Evolutionary conservation across 2,888 invertebrate genomes (phyloP), one percentile per base, ranked within the genome.

Genomic region (Tanytarsus gracilentus): DNA sequence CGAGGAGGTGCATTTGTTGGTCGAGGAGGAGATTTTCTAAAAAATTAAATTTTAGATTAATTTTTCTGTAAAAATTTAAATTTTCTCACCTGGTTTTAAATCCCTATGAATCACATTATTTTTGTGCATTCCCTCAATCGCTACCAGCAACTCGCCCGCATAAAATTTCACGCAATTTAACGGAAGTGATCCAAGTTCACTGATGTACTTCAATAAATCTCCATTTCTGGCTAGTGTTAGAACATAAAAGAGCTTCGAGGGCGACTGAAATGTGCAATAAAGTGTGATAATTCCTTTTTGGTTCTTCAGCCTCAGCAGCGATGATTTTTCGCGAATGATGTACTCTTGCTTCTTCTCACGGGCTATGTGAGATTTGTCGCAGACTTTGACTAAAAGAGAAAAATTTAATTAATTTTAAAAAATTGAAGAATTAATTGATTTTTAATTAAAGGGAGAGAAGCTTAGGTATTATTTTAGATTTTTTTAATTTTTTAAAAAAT

Each of bases 191-290:
- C 91, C 90, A 67, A 90, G 85, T 74, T 89, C 88, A 71, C 89
- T 89, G 66, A 99, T 88, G 75, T 93, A 88, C 64, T 89, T 86
- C 67, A 96, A 76, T 62, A 99, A 78, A 76, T 99, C 99, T 62
- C 98, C 97, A 71, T 93, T 88, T 73, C 89, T 88, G 61, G 96
- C 97, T 76, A 91, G 94, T 16, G 91, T 90, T 71, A 98, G 79
- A 16, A 95, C 97, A 77, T 98, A 98, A 77, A 95, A 98, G 62
- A 98, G 79, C 68, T 91, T 82, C 67, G 90, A 87, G 27, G 81
- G 72, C 71, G 98, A 97, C 78, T 99, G 98, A 77, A 99, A 99
- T 62, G 98, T 95, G 76, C 91, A 95, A 73, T 87, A 93, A 62
- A 99, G 80, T 71, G 88, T 86, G 59, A 97, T 93, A 72, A 99